Evolutionary conservation across 1,140 invertebrate species (phyloP).

Genomic region (Mactra quadrangularis): DNA sequence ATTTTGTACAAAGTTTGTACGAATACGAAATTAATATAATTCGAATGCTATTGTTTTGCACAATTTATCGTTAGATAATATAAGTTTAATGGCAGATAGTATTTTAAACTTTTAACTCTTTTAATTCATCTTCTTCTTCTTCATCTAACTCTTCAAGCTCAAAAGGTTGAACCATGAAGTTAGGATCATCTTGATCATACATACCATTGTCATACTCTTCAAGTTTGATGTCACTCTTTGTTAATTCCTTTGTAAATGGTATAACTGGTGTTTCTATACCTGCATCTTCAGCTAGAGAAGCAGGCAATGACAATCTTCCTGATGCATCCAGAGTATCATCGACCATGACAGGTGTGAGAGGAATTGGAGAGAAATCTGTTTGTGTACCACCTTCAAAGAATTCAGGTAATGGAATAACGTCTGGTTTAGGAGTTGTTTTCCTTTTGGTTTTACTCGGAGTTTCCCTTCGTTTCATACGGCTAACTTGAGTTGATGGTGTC

Average conservation of each 20-base stretch:
- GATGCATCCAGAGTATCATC: not conserved
- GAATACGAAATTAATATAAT: too few relatives aligned
- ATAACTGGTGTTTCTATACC: constrained; percentile 15
- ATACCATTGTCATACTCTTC: constrained; percentile 42
- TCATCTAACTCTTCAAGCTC: constrained; percentile 8
- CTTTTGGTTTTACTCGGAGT: constrained; percentile 33
- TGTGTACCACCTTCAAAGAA: constrained; percentile 53
- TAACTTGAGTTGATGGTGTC: constrained; percentile 51
- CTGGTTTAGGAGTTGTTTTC: constrained; percentile 5
- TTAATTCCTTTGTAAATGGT: constrained; percentile 58
- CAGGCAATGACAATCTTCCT: constrained; percentile 19
- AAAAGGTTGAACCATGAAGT: constrained; percentile 21
- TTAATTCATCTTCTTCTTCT: too few relatives aligned
- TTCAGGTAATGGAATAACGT: not conserved
- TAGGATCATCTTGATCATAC: constrained; percentile 28
- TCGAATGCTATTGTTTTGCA: too few relatives aligned
- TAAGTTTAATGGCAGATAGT: too few relatives aligned
- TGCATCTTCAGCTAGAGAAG: not conserved
- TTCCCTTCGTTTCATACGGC: constrained; percentile 45
- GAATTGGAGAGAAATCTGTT: constrained; percentile 58
- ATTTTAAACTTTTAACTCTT: too few relatives aligned
- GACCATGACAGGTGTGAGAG: constrained; percentile 41
- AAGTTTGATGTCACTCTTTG: constrained; percentile 47
- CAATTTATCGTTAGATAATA: too few relatives aligned
- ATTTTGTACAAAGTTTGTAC: too few relatives aligned